Evolutionary conservation across 2,113 vertebrate species (phyloP), one percentile per base, ranked within the genome.

Genomic region (Aptenodytes patagonicus): DNA sequence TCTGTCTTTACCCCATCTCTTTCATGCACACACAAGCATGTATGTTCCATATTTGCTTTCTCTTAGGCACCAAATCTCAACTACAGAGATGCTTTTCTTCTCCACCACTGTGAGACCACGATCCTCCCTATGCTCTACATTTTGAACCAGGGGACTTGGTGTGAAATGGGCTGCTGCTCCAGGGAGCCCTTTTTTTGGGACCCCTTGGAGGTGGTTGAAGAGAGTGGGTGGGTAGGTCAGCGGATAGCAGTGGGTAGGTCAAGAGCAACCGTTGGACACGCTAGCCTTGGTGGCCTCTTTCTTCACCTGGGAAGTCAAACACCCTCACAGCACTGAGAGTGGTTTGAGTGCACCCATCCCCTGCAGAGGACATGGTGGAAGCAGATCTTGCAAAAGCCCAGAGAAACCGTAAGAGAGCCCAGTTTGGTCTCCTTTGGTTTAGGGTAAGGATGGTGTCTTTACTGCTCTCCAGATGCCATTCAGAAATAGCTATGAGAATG

Each of bases 31-130:
- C 1, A 5, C 17, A 83, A 55, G 40, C 46, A 55, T 9, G 6
- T 14, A 64, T 10, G 7, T 8, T 44, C 57, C 52, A 6, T 9
- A 29, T 52, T 73, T 65, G 34, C 15, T 88, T 87, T 42, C 64
- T 49, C 72, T 83, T 31, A 52, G 60, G 72, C 52, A 72, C 42
- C 31, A 73, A 68, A 90, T 47, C n/a, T 64, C 47, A 65, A 29
- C 77, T 57, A 65, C 29, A 44, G 65, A 69, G 29, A 61, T 0
- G 10, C 5, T 91, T 68, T 85, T 54, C 47, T 79, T 79, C 57
- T 70, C 57, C 58, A 7, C 9, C 0, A 0, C 17, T 82, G 38
- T 60, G 40, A 65, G 58, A 60, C 21, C 0, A 0, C 3, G 40
- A 64, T 57, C 34, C 21, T 64, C 52, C 29, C 69, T 29, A 1